Percentiles rank a stretch among this genome's conserved stretches.
phyloP scores from a whole-genome alignment of 2,113 vertebrate species.

The Laterallus jamaicensis region DNA sequence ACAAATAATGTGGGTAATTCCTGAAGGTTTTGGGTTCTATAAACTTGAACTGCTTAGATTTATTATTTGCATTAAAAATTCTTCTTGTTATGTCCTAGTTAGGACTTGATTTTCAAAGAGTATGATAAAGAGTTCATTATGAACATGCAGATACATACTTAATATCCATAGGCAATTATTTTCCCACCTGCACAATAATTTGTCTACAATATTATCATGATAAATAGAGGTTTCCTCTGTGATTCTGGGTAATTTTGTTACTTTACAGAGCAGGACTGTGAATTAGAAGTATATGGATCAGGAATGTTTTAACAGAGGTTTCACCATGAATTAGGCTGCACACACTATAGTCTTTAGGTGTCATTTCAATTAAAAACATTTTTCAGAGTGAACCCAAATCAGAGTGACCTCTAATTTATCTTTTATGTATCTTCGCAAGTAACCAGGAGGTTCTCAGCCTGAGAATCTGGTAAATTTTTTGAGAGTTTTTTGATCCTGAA shows the following conservation, averaged over 20 bases:
- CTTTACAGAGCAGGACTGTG: background rate
- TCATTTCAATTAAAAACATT: background rate
- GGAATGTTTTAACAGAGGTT: background rate
- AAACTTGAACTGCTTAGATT: background rate
- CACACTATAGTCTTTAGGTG: background rate
- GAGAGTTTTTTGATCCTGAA: background rate
- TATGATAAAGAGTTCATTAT: background rate
- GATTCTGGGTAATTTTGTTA: background rate
- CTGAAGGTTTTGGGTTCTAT: fast-evolving
- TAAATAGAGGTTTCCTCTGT: background rate
- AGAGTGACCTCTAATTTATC: background rate
- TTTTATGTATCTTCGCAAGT: background rate
- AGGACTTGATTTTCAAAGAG: background rate
- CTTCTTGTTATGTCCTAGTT: background rate
- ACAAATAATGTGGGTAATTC: background rate
- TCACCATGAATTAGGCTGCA: background rate
- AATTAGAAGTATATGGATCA: background rate
- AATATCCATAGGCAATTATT: background rate
- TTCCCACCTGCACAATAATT: background rate
- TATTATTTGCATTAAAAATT: background rate
- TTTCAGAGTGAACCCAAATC: background rate
- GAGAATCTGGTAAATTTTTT: background rate
- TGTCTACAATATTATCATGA: background rate
- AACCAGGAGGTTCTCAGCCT: background rate
- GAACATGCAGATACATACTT: background rate